phyloP scores from a whole-genome alignment of 2,888 invertebrate genomes.

The Caprella mutica region DNA sequence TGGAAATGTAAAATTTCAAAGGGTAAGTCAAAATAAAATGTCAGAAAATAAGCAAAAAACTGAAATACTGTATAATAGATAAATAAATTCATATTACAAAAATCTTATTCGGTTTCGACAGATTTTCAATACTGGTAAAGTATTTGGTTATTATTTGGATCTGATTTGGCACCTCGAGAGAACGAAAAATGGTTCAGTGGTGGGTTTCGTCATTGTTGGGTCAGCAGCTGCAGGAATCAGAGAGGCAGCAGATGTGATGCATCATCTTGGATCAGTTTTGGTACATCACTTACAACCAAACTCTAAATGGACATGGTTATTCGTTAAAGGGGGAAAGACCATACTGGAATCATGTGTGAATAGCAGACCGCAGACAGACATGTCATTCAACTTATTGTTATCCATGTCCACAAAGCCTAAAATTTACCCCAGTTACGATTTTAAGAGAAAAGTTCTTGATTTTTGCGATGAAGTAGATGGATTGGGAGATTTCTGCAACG shows the following conservation, averaged over 20 bases:
- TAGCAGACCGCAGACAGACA: constrained; percentile 6
- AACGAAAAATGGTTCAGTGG: constrained; percentile 18
- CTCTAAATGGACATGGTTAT: constrained; percentile 30
- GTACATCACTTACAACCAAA: constrained; percentile 15
- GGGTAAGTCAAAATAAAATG: too few species aligned
- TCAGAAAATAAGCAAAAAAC: too few species aligned
- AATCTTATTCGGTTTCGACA: too few species aligned
- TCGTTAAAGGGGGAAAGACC: constrained; percentile 29
- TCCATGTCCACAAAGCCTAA: too few species aligned
- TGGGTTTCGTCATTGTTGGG: constrained; percentile 17
- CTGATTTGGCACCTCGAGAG: constrained; percentile 23
- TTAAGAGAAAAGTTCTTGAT: too few species aligned
- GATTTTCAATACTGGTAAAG: constrained; percentile 20
- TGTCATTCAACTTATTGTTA: constrained; percentile 12
- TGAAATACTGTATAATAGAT: too few species aligned
- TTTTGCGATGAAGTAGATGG: constrained; percentile 20
- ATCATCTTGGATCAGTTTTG: constrained; percentile 19
- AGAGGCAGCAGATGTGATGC: neutral
- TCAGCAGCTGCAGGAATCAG: constrained; percentile 12
- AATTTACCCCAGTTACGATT: too few species aligned
- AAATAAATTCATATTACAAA: too few species aligned
- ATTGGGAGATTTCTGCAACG: constrained; percentile 27
- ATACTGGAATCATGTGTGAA: constrained; percentile 22
- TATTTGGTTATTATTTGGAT: constrained; percentile 28
- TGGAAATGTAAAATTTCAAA: too few species aligned